Base-by-base conservation (phyloP, 2,113 vertebrate genomes). In the Nothocercus nigrocapillus region DNA sequence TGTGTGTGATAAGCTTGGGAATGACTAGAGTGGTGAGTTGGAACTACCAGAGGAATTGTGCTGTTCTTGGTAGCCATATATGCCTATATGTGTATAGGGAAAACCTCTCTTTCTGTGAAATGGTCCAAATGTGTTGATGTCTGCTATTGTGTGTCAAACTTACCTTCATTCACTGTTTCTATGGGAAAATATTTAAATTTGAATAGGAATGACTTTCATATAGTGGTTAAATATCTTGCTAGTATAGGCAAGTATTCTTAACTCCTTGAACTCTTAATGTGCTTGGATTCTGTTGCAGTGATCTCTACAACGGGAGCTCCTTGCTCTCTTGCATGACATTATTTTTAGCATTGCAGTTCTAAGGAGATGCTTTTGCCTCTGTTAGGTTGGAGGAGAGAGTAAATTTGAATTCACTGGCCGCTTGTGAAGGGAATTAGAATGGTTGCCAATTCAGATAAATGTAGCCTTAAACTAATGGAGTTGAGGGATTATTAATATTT, bases 371-470 rank as follows among this genome's bases (percentile, higher is more conserved):
- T 62, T 85, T 92, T 36, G 25, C 32, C 30, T 44, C 54, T 64
- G 20, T 66, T 62, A 75, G 53, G n/a, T 38, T 21, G 76, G 73
- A 56, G 28, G 13, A 13, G 21, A 8, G 36, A 44, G 77, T 8
- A 77, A 73, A 18, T 28, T 1, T 88, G 53, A 3, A 59, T 34
- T 80, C 0, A 8, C 54, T 59, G 85, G 24, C 30, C 1, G 0
- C 47, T 45, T 28, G 32, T 42, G n/a, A 66, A 69, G 5, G 14
- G 34, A 70, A 4, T 62, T 66, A 27, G 54, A 10, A 58, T 79
- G 18, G 5, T 59, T 24, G 17, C 18, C 3, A 17, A 0, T 83
- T 34, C 83, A 21, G 8, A 28, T 15, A 0, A 67, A 63, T 7
- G 7, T 85, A 77, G 54, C 21, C 9, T 12, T 47, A 21, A 24